phyloP scores from a whole-genome alignment of 1,140 invertebrate species.

The Micrasema minimum region DNA sequence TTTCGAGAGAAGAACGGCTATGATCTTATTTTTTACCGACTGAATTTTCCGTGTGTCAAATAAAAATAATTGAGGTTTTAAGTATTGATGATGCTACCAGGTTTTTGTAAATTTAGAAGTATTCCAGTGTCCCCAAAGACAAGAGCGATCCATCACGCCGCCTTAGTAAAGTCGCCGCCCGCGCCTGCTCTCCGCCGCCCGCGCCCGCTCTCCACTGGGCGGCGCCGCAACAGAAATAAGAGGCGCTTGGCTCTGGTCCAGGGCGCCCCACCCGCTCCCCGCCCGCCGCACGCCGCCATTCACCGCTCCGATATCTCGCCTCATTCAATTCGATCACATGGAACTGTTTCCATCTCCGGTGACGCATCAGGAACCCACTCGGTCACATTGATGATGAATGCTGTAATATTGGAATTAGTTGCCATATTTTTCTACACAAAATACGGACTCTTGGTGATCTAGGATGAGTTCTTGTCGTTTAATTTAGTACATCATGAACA shows the following conservation, averaged over 20 bases:
- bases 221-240: constrained; percentile 16
- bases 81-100: no score
- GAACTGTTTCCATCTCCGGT: background rate
- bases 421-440: no score
- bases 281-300: background rate
- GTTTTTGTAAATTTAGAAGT: no score
- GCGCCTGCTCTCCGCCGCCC: background rate
- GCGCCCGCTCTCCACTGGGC: background rate
- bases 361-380: background rate
- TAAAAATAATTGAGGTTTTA: no score
- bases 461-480: no score
- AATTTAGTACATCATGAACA: no score
- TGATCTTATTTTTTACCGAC: no score
- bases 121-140: constrained; percentile 5
- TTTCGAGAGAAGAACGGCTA: no score
- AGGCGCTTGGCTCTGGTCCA: constrained; percentile 21
- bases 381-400: background rate
- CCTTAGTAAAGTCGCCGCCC: no score
- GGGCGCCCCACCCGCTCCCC: constrained; percentile 9
- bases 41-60: no score
- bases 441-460: no score
- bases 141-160: constrained; percentile 3
- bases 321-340: constrained; percentile 13
- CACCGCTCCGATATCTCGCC: constrained; percentile 3
- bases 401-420: no score